Conservation (phyloP, 2,797 vertebrate species). For the Myotis findleyi region DNA sequence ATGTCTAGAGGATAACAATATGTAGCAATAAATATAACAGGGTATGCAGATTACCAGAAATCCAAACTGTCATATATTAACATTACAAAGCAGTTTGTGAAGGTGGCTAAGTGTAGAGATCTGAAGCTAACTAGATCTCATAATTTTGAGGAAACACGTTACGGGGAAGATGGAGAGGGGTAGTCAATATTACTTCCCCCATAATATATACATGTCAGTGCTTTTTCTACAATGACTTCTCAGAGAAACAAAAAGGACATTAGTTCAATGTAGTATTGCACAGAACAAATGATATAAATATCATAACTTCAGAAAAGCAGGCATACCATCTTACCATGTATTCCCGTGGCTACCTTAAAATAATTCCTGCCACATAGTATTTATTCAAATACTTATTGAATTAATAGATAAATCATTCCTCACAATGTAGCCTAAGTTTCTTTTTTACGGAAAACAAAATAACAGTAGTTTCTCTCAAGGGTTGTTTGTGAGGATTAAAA, state of each 20-base stretch:
- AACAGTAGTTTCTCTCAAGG: not conserved
- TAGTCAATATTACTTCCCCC: not conserved
- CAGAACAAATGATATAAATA: slow-evolving; percentile 25
- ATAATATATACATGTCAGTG: not conserved
- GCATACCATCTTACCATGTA: not conserved
- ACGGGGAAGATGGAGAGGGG: no score
- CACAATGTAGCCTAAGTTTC: slow-evolving; percentile 13
- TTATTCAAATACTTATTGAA: slow-evolving; percentile 16
- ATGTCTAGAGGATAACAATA: slow-evolving; percentile 24
- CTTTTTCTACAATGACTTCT: slow-evolving; percentile 26
- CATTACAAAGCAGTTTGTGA: not conserved
- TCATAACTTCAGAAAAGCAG: slow-evolving; percentile 24
- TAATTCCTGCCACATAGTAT: no score
- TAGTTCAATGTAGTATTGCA: not conserved
- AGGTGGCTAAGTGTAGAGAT: not conserved
- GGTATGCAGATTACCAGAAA: not conserved
- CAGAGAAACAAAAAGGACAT: slow-evolving; percentile 36
- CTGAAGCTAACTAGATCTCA: not conserved
- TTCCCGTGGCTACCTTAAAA: not conserved
- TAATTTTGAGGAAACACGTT: slow-evolving; percentile 8
- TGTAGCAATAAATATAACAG: slow-evolving; percentile 44
- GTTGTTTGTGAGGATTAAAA: slow-evolving; percentile 41
- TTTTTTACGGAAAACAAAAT: slow-evolving; percentile 46
- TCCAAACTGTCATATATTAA: not conserved
- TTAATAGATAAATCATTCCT: slow-evolving; percentile 24